A percentile compares a stretch with the other conserved stretches of the same genome.
phyloP scores from a whole-genome alignment of 2,797 vertebrate genomes.

The Propithecus perrieri region DNA sequence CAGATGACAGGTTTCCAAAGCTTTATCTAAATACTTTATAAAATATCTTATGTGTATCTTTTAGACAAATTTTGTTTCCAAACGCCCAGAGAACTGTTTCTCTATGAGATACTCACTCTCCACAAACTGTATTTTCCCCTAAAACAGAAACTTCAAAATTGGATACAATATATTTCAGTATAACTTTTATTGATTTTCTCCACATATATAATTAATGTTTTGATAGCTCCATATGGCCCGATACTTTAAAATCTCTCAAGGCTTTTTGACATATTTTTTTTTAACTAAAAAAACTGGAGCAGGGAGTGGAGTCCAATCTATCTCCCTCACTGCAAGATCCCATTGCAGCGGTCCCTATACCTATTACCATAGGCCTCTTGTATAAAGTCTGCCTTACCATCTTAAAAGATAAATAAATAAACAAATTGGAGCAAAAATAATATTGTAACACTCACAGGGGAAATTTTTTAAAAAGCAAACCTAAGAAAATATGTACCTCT shows the following conservation, averaged over 20 bases:
- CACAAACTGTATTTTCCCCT: constrained; percentile 6
- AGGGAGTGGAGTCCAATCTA: neutral
- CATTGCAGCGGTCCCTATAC: neutral
- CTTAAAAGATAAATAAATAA: neutral
- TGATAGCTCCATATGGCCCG: constrained; percentile 60
- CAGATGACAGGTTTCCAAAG: constrained; percentile 35
- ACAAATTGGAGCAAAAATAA: neutral
- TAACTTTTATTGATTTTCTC: constrained; percentile 49
- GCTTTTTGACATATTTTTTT: neutral
- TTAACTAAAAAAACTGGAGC: neutral
- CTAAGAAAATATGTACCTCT: neutral
- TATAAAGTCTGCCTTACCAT: neutral
- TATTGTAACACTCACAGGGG: neutral
- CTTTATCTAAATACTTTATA: constrained; percentile 35
- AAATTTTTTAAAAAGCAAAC: neutral
- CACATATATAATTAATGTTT: constrained; percentile 65
- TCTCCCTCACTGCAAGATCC: neutral
- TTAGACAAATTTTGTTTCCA: constrained; percentile 69
- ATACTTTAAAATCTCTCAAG: constrained; percentile 50
- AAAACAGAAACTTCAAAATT: constrained; percentile 59
- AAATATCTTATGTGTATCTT: constrained; percentile 51
- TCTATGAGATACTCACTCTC: constrained; percentile 51
- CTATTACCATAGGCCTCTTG: no score
- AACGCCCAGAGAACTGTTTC: constrained; percentile 53
- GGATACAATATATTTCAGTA: constrained; percentile 59